phyloP scores from a whole-genome alignment of 2,888 invertebrate genomes.

The Harpagoxenus sublaevis region DNA sequence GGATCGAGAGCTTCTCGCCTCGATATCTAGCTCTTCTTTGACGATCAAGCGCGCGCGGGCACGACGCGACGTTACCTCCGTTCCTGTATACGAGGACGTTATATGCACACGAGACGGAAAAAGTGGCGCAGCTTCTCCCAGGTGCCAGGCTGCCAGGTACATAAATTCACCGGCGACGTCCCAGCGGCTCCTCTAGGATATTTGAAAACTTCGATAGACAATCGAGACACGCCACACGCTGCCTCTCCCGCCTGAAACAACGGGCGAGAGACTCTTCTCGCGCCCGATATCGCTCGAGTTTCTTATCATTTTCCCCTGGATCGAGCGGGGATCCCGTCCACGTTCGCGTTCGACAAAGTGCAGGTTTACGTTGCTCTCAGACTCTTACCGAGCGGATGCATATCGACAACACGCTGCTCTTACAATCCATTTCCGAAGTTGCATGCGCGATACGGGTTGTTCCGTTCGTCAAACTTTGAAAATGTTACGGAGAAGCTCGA shows the following conservation, averaged over 20 bases:
- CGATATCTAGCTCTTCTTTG: slow-evolving; percentile 8
- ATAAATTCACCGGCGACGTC: slow-evolving; percentile 33
- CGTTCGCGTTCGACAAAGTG: slow-evolving; percentile 27
- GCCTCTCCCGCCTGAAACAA: not conserved
- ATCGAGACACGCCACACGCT: slow-evolving; percentile 19
- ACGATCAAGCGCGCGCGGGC: not conserved
- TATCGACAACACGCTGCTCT: slow-evolving; percentile 30
- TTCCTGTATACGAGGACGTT: not conserved
- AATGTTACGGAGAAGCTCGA: not conserved
- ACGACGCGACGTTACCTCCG: not conserved
- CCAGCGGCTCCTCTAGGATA: slow-evolving; percentile 31
- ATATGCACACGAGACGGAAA: slow-evolving; percentile 16
- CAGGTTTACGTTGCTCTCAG: slow-evolving; percentile 36
- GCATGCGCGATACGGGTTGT: slow-evolving; percentile 29
- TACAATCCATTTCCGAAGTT: slow-evolving; percentile 46
- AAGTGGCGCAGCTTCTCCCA: slow-evolving; percentile 33
- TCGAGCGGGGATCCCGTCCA: slow-evolving; percentile 12
- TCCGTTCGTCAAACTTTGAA: slow-evolving; percentile 21
- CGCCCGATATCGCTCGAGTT: slow-evolving; percentile 21
- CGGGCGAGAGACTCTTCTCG: not conserved
- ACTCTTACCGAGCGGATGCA: slow-evolving; percentile 22
- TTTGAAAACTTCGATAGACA: slow-evolving; percentile 56
- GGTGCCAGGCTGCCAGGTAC: slow-evolving; percentile 34
- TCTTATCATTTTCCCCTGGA: slow-evolving; percentile 45
- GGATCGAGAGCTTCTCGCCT: slow-evolving; percentile 11